Evolutionary conservation across 2,113 vertebrate genomes (phyloP).

Genomic region (Chiloscyllium plagiosum): DNA sequence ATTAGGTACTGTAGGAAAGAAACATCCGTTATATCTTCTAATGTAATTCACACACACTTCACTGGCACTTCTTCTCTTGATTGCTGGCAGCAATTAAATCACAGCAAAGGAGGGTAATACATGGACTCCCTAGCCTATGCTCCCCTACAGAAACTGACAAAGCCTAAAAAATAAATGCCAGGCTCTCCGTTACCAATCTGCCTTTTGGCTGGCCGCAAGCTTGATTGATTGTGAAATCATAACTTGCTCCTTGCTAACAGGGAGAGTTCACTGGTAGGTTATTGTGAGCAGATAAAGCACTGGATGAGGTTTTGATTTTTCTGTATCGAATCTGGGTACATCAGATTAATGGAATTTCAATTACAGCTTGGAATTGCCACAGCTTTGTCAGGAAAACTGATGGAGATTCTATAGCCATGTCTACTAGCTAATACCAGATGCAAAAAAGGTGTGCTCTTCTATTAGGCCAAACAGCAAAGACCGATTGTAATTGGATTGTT

Average conservation of each 20-base stretch:
- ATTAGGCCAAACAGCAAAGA: slow-evolving; percentile 66
- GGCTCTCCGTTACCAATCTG: slow-evolving; percentile 51
- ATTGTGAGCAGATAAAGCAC: slow-evolving; percentile 74
- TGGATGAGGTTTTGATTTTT: slow-evolving; percentile 75
- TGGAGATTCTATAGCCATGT: slow-evolving; percentile 72
- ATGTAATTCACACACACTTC: slow-evolving; percentile 77
- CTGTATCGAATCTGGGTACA: slow-evolving; percentile 62
- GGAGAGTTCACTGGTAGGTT: slow-evolving; percentile 77
- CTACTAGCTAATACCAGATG: slow-evolving; percentile 71
- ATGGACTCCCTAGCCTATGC: slow-evolving; percentile 57
- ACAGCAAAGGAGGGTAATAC: slow-evolving; percentile 59
- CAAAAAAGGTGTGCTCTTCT: slow-evolving; percentile 67
- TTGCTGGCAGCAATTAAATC: slow-evolving; percentile 74
- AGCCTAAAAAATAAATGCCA: slow-evolving; percentile 55
- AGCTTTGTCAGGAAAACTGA: slow-evolving; percentile 75
- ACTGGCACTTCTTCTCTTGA: slow-evolving; percentile 65
- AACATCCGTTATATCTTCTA: slow-evolving; percentile 80
- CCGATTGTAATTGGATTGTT: slow-evolving; percentile 59
- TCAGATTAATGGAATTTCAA: slow-evolving; percentile 78
- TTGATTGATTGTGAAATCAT: slow-evolving; percentile 72
- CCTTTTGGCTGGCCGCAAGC: slow-evolving; percentile 55
- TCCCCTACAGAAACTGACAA: slow-evolving; percentile 52
- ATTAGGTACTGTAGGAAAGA: slow-evolving; percentile 78
- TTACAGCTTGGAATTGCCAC: slow-evolving; percentile 66
- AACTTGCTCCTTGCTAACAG: slow-evolving; percentile 69